A percentile compares a stretch with the other conserved stretches of the same genome.
Evolutionary conservation across 2,113 vertebrate species (phyloP).

Genomic region (pig (Sus scrofa)): DNA sequence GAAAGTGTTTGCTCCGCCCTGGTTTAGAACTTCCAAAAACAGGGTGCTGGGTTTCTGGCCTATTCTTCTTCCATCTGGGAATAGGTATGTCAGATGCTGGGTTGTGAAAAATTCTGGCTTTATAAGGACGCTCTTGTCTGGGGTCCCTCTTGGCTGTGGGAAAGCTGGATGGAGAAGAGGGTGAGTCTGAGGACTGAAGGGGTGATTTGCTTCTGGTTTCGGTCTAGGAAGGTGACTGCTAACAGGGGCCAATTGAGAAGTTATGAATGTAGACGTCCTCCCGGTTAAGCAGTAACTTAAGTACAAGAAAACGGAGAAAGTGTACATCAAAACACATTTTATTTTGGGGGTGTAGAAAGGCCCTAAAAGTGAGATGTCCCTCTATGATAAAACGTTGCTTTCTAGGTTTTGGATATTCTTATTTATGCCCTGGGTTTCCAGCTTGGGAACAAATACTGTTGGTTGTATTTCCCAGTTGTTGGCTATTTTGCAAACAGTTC

Average conservation of each 20-base stretch:
- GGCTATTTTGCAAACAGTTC: conserved; percentile 51
- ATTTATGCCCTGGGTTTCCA: not conserved
- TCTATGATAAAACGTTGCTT: not conserved
- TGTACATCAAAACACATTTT: not conserved
- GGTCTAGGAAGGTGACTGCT: not conserved
- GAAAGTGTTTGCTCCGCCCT: not conserved
- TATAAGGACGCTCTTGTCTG: not conserved
- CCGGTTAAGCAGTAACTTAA: not conserved
- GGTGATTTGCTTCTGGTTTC: not conserved
- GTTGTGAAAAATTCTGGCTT: not conserved
- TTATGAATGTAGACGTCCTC: not conserved
- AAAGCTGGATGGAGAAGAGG: not conserved
- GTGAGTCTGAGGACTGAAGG: too few species aligned
- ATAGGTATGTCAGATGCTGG: not conserved
- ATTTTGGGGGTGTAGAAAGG: not conserved
- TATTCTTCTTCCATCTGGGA: not conserved
- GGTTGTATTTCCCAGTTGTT: not conserved
- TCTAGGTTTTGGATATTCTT: not conserved
- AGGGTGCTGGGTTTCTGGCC: not conserved
- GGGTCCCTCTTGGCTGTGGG: not conserved
- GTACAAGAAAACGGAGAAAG: not conserved
- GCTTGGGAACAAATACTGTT: not conserved
- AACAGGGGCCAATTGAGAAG: not conserved
- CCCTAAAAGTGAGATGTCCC: not conserved
- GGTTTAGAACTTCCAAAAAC: not conserved